Percentiles rank a stretch among this genome's conserved stretches.
phyloP scores from a whole-genome alignment of 2,888 invertebrate genomes.

The Ernsta delagoae region DNA sequence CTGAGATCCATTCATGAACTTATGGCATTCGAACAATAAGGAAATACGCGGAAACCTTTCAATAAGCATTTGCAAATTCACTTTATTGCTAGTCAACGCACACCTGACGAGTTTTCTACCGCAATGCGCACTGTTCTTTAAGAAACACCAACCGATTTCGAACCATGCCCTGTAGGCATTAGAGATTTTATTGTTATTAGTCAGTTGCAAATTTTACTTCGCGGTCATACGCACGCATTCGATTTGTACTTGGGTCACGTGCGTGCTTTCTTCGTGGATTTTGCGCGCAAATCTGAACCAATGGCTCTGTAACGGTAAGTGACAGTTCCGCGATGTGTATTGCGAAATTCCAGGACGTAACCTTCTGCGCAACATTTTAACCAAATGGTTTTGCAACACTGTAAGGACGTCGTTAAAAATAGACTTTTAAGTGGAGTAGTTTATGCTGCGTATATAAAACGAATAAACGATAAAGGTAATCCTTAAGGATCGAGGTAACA shows the following conservation, averaged over 20 bases:
- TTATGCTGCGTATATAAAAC: background rate
- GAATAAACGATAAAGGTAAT: background rate
- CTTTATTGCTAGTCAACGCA: conserved; percentile 69
- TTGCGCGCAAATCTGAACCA: conserved; percentile 78
- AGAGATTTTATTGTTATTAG: conserved; percentile 46
- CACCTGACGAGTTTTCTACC: conserved; percentile 73
- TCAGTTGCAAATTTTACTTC: conserved; percentile 44
- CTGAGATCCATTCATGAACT: conserved; percentile 73
- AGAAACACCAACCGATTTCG: conserved; percentile 51
- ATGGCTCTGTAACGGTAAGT: conserved; percentile 74
- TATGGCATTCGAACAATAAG: conserved; percentile 71
- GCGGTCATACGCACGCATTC: conserved; percentile 56
- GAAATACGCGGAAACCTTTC: conserved; percentile 80
- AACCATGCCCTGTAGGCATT: conserved; percentile 54
- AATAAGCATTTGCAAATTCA: conserved; percentile 75
- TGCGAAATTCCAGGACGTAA: conserved; percentile 52
- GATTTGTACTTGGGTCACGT: conserved; percentile 74
- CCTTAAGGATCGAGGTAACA: background rate
- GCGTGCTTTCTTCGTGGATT: conserved; percentile 80
- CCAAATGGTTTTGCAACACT: background rate
- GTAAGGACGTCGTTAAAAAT: background rate
- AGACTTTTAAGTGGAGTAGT: background rate
- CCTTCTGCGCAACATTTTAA: conserved; percentile 21
- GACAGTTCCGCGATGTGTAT: conserved; percentile 72
- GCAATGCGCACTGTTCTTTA: conserved; percentile 54